These are phyloP conservation scores for Synanceia verrucosa DNA, from an alignment of 2,797 vertebrate species.

Conservation along the genomic window DNA sequence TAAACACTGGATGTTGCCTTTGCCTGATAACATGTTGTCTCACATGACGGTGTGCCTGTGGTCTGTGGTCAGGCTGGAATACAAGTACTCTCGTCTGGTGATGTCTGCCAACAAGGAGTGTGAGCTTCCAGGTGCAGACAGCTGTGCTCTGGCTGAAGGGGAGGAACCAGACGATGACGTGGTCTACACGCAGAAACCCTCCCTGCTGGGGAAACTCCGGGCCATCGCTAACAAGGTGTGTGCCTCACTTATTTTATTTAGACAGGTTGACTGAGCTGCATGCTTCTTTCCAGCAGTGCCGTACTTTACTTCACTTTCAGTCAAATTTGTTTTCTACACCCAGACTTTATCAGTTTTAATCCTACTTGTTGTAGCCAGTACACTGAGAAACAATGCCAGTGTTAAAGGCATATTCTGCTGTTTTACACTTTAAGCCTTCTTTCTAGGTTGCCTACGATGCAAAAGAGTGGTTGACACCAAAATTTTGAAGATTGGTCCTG, in stretches of 20 bases:
- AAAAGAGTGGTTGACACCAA: too few relatives aligned
- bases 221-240: constrained; percentile 94
- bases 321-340: background rate
- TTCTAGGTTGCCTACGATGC: too few relatives aligned
- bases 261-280: background rate
- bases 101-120: constrained; percentile 96
- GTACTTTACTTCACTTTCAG: background rate
- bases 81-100: constrained; percentile 97
- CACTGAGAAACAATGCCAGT: too few relatives aligned
- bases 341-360: background rate
- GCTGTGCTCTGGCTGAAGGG: constrained; percentile 95
- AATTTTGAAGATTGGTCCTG: too few relatives aligned
- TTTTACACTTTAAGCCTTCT: too few relatives aligned
- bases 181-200: constrained; percentile 93
- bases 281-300: too few relatives aligned
- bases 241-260: background rate
- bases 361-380: too few relatives aligned
- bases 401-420: too few relatives aligned
- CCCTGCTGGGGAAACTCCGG: constrained; percentile 93
- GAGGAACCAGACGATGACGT: constrained; percentile 91
- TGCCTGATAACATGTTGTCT: constrained; percentile 3
- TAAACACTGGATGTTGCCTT: background rate
- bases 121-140: constrained; percentile 95
- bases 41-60: constrained; percentile 18
- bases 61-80: constrained; percentile 87